Evolutionary conservation across 2,797 vertebrate species (phyloP).

Genomic region (Sitta carolinensis): DNA sequence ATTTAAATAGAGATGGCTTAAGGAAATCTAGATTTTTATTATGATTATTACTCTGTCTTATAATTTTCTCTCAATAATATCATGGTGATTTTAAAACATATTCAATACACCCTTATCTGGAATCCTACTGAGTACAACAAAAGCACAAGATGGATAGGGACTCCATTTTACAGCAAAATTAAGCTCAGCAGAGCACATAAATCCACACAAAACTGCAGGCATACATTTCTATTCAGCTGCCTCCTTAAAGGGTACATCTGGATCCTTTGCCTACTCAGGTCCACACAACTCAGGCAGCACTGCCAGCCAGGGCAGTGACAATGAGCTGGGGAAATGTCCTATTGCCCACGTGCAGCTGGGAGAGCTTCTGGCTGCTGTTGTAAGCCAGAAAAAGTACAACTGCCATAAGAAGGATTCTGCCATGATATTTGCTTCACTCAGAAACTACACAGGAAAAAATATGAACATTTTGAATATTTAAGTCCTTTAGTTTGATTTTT

Average conservation of each 20-base stretch:
- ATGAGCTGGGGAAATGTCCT: background rate
- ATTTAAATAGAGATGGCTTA: background rate
- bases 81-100: conserved; percentile 20
- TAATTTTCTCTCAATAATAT: background rate
- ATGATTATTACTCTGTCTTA: background rate
- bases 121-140: background rate
- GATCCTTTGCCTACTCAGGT: background rate
- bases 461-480: background rate
- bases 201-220: background rate
- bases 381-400: background rate
- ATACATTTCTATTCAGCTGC: background rate
- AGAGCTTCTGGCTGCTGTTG: background rate
- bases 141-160: background rate
- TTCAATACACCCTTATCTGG: background rate
- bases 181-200: background rate
- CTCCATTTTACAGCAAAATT: background rate
- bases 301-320: background rate
- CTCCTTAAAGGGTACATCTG: background rate
- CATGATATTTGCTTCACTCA: background rate
- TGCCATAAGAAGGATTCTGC: background rate
- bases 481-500: background rate
- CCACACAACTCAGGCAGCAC: background rate
- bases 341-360: rapidly evolving
- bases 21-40: background rate
- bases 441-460: background rate